These are phyloP conservation scores for Nebria salina DNA, from an alignment of 2,888 invertebrate species.

Conservation along the genomic window DNA sequence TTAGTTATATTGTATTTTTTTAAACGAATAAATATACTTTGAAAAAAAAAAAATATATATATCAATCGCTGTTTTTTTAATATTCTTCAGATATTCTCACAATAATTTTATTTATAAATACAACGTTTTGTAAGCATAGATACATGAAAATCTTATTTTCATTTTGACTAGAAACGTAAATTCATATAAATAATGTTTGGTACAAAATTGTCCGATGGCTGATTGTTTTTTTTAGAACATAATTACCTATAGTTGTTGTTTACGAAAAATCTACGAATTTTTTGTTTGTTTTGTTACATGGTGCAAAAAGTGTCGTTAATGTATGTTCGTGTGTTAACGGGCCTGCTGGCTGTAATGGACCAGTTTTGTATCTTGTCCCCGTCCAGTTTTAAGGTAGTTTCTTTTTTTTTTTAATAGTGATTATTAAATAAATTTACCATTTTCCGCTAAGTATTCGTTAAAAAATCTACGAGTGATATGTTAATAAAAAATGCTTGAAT, in stretches of 20 bases:
- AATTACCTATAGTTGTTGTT: too few relatives aligned
- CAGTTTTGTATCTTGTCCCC: not conserved
- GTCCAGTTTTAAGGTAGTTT: not conserved
- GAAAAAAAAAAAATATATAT: not conserved
- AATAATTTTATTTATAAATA: not conserved
- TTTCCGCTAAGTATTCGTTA: not conserved
- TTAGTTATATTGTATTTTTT: not conserved
- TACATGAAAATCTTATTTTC: not conserved
- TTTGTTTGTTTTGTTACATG: constrained; percentile 21
- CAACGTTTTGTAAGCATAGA: not conserved
- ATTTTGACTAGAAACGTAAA: not conserved
- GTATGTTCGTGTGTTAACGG: too few relatives aligned
- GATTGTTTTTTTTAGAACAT: not conserved
- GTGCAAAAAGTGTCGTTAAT: constrained; percentile 31
- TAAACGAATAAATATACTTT: not conserved
- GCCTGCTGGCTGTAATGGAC: not conserved
- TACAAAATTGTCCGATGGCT: not conserved
- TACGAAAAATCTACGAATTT: not conserved
- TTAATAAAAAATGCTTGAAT: not conserved
- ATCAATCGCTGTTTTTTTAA: not conserved
- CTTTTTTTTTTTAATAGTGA: not conserved
- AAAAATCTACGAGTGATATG: not conserved
- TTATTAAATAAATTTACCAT: not conserved
- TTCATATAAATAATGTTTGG: not conserved
- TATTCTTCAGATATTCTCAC: constrained; percentile 2